Percentiles rank a stretch among this genome's conserved stretches.
These are phyloP conservation scores for Corythoichthys intestinalis DNA, from an alignment of 2,113 vertebrate species.

Conservation along the genomic window DNA sequence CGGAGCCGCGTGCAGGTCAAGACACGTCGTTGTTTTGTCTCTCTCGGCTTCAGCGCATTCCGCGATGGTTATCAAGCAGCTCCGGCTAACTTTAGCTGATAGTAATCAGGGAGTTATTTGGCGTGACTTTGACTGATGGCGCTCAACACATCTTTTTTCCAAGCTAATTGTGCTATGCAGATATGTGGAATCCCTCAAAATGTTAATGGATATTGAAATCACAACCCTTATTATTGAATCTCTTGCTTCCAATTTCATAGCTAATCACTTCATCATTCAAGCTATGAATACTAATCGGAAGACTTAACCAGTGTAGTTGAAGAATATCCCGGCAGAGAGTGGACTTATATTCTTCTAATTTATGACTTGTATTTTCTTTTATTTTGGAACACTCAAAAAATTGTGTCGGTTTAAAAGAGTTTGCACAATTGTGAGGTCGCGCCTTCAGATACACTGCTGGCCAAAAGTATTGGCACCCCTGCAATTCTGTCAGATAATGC, in stretches of 20 bases:
- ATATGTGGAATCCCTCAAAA: slow-evolving; percentile 23
- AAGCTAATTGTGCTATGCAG: not conserved
- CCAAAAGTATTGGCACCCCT: too few species aligned
- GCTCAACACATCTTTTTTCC: slow-evolving; percentile 8
- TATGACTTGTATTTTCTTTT: slow-evolving; percentile 7
- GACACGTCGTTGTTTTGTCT: slow-evolving; percentile 60
- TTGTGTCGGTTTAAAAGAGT: slow-evolving; percentile 24
- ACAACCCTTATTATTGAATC: slow-evolving; percentile 48
- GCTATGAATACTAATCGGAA: slow-evolving; percentile 65
- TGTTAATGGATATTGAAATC: slow-evolving; percentile 54
- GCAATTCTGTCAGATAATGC: too few species aligned
- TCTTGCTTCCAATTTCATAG: slow-evolving; percentile 50
- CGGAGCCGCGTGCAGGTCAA: slow-evolving; percentile 46
- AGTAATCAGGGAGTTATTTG: slow-evolving; percentile 47
- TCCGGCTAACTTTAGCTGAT: slow-evolving; percentile 47
- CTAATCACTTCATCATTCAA: slow-evolving; percentile 52
- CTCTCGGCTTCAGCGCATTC: slow-evolving; percentile 64
- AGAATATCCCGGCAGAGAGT: slow-evolving; percentile 32
- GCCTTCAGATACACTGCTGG: too few species aligned
- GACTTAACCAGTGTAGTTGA: slow-evolving; percentile 54
- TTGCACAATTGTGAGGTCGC: not conserved
- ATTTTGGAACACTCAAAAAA: slow-evolving; percentile 25
- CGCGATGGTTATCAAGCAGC: slow-evolving; percentile 54
- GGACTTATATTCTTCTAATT: slow-evolving; percentile 32
- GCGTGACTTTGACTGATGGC: slow-evolving; percentile 47